Base-by-base conservation (phyloP, 1,140 invertebrate species). In the Macrosteles quadrilineatus region DNA sequence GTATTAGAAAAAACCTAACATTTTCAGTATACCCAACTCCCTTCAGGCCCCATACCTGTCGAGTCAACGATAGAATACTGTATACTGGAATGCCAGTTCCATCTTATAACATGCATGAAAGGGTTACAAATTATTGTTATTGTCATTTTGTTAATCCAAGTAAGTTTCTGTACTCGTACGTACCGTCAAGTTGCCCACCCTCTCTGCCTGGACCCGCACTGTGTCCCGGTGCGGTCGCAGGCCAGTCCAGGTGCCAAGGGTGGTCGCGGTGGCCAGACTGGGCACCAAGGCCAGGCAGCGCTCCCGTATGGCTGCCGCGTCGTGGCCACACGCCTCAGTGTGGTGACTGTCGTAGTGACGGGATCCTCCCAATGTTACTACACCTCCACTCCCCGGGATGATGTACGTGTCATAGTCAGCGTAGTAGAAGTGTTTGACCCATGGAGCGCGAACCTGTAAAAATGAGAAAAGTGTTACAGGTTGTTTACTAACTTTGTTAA, bases 341-440 rank as follows among this genome's bases (percentile, higher is more conserved):
- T 90, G 89, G 75, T 88, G 93, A 69, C 90, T 92, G 70, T 94
- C 92, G 72, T 88, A 94, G 72, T 94, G 88, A 17, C 92, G 82
- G 25, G 88, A 88, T 0, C 95, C 95, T 3, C 96, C 95, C 1
- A 97, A 77, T 1, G 94, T 95, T n/a, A 88, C 78, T 14, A 86
- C 86, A 21, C 83, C 86, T 76, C 86, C 84, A 31, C 87, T 67
- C 0, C 91, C 90, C 3, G 95, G 95, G 67, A 96, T 87, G 6
- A 97, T 86, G 77, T 97, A 97, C 0, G 92, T 91, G 74, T 94
- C 91, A 64, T 87, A 84, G 75, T 96, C 93, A 0, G 86, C 88
- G 76, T 94, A 95, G 76, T 93, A 91, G 31, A 92, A 94, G 0
- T 87, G 90, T 82, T 96, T 95, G 3, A 97, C 81, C 94, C 94